These are phyloP conservation scores for Sphyrna mokarran DNA, from an alignment of 2,113 vertebrate genomes.

Conservation along the genomic window DNA sequence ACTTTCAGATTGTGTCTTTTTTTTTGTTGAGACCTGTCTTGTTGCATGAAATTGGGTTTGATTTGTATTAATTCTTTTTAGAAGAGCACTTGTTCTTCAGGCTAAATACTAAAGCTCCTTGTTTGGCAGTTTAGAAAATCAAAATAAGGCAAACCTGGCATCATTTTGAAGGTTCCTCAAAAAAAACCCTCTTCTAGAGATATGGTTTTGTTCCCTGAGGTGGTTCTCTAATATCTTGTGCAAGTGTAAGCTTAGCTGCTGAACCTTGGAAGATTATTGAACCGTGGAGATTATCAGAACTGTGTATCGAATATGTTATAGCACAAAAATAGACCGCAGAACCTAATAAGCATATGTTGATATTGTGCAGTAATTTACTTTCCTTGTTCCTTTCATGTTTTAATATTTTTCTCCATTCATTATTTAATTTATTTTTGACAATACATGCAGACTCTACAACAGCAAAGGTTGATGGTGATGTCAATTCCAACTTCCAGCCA, in stretches of 20 bases:
- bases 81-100: not conserved
- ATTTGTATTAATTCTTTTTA: constrained; percentile 17
- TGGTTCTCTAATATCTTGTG: not conserved
- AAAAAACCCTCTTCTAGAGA: not conserved
- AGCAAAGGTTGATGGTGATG: not conserved
- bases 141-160: not conserved
- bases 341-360: not conserved
- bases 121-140: not conserved
- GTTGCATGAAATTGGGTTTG: constrained; percentile 26
- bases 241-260: not conserved
- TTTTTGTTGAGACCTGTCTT: constrained; percentile 29
- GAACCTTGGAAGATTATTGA: not conserved
- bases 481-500: not conserved
- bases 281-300: not conserved
- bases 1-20: constrained; percentile 31
- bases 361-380: not conserved
- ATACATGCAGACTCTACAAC: not conserved
- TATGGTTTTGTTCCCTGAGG: not conserved
- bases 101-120: not conserved
- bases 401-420: not conserved
- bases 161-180: not conserved
- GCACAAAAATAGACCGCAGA: not conserved
- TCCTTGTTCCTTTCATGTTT: not conserved
- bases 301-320: not conserved
- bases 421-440: not conserved